A percentile compares a stretch with the other conserved stretches of the same genome.
Evolutionary conservation across 2,113 vertebrate species (phyloP).

Genomic region (Ploceus nigricollis): DNA sequence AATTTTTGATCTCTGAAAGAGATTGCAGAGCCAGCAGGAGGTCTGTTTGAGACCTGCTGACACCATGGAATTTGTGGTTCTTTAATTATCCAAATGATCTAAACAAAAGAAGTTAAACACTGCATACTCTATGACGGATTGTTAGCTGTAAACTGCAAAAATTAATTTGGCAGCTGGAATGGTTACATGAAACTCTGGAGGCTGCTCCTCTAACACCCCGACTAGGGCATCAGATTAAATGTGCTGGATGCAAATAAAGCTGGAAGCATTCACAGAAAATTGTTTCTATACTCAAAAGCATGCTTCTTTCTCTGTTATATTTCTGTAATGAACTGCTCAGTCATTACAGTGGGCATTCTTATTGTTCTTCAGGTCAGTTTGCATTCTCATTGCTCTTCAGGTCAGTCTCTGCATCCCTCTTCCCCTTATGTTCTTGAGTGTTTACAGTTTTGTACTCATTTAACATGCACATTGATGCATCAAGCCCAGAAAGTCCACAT

Average conservation of each 20-base stretch:
- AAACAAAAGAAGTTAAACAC: constrained; percentile 47
- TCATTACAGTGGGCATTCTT: background rate
- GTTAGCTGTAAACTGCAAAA: constrained; percentile 41
- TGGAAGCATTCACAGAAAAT: background rate
- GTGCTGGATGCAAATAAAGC: background rate
- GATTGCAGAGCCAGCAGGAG: constrained; percentile 36
- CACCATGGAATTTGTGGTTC: constrained; percentile 6
- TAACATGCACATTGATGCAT: background rate
- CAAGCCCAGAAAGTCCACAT: background rate
- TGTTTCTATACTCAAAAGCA: background rate
- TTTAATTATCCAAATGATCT: constrained; percentile 59
- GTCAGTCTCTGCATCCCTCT: background rate
- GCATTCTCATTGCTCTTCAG: background rate
- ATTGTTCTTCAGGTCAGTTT: background rate
- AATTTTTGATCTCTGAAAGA: constrained; percentile 30
- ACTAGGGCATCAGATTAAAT: background rate
- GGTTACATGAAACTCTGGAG: background rate
- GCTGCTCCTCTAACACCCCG: background rate
- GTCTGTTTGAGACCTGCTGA: constrained; percentile 43
- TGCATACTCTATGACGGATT: background rate
- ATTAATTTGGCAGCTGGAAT: constrained; percentile 22
- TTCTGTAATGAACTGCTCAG: background rate
- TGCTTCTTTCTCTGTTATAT: background rate
- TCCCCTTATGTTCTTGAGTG: background rate
- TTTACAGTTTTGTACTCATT: background rate